phyloP scores from a whole-genome alignment of 2,797 vertebrate genomes.

The Manis crassicaudata region DNA sequence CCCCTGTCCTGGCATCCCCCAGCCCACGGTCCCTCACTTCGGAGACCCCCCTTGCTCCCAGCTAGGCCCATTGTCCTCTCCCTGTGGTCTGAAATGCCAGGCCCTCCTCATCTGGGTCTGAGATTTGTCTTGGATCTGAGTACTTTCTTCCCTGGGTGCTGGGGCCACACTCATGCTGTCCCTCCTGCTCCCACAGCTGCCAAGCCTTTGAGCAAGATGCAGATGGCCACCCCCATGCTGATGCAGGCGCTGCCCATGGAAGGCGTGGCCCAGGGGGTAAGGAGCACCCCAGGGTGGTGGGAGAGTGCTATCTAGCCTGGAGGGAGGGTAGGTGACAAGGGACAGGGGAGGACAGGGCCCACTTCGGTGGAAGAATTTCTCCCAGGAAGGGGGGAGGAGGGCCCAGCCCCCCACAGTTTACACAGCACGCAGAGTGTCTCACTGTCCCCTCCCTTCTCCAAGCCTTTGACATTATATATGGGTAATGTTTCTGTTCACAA shows the following conservation, averaged over 20 bases:
- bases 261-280: constrained; percentile 57
- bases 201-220: constrained; percentile 80
- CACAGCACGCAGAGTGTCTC: neutral
- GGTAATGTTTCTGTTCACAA: neutral
- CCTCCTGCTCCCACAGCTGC: constrained; percentile 67
- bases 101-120: neutral
- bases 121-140: neutral
- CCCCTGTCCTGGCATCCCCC: rapidly evolving
- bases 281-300: neutral
- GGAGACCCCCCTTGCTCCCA: neutral
- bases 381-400: neutral
- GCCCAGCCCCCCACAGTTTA: too few species aligned
- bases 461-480: neutral
- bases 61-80: neutral
- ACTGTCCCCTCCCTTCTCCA: neutral
- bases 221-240: constrained; percentile 86
- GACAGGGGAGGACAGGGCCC: neutral
- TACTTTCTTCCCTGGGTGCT: neutral
- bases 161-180: neutral
- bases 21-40: neutral
- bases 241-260: constrained; percentile 68
- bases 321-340: neutral
- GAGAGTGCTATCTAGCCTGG: too few species aligned
- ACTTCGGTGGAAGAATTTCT: neutral
- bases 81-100: neutral